phyloP scores from a whole-genome alignment of 2,113 vertebrate species.

The Isichthys henryi region DNA sequence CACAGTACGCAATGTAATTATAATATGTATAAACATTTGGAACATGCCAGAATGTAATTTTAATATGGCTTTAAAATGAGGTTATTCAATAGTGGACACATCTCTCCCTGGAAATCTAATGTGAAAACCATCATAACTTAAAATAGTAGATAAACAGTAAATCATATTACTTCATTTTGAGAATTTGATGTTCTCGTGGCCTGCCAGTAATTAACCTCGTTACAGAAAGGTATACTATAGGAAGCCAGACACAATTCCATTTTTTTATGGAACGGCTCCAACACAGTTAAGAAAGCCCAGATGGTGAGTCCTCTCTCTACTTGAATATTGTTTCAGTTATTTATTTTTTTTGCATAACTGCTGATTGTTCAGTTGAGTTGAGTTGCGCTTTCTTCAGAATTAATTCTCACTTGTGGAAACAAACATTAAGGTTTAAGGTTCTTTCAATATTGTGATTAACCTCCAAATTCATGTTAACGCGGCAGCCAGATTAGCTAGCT shows the following conservation, averaged over 20 bases:
- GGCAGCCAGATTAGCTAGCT: neutral
- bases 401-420: neutral
- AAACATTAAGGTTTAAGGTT: neutral
- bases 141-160: slow-evolving; percentile 58
- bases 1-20: slow-evolving; percentile 48
- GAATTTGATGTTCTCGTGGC: slow-evolving; percentile 68
- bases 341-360: slow-evolving; percentile 50
- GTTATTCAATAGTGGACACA: slow-evolving; percentile 62
- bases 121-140: slow-evolving; percentile 55
- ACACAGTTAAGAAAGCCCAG: slow-evolving; percentile 34
- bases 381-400: slow-evolving; percentile 47
- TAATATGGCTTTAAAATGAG: slow-evolving; percentile 60
- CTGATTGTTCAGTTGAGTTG: slow-evolving; percentile 58
- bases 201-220: slow-evolving; percentile 71
- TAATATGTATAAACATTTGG: slow-evolving; percentile 48
- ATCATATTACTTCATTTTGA: slow-evolving; percentile 67
- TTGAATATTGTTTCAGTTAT: slow-evolving; percentile 24
- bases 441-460: neutral
- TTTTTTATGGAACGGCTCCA: slow-evolving; percentile 46
- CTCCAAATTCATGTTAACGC: neutral
- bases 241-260: slow-evolving; percentile 58
- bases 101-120: slow-evolving; percentile 55
- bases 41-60: slow-evolving; percentile 58
- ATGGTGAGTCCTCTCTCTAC: slow-evolving; percentile 30
- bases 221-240: slow-evolving; percentile 66